These are phyloP conservation scores for Pyrochroa serraticornis DNA, from an alignment of 2,888 invertebrate species.

Conservation along the genomic window DNA sequence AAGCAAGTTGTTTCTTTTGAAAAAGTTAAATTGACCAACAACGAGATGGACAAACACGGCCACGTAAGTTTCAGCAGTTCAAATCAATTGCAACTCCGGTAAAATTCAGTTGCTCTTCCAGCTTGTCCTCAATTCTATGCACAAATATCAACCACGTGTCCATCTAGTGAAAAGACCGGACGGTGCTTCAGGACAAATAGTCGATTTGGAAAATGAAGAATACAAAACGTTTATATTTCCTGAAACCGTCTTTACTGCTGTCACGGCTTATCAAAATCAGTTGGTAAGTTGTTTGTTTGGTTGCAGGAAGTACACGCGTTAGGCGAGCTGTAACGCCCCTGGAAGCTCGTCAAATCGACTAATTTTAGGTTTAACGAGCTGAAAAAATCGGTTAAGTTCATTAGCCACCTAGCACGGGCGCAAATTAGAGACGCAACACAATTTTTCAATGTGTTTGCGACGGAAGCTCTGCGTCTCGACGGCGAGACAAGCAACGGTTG, in stretches of 20 bases:
- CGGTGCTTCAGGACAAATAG: constrained; percentile 64
- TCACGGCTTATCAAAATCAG: constrained; percentile 88
- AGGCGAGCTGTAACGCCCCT: neutral
- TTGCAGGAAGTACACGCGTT: constrained; percentile 14
- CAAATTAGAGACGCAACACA: too few relatives aligned
- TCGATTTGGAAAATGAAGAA: constrained; percentile 74
- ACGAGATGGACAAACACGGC: constrained; percentile 95
- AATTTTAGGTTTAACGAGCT: constrained; percentile 7
- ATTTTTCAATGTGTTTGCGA: too few relatives aligned
- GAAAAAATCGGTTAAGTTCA: constrained; percentile 2
- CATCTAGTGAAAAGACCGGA: constrained; percentile 75
- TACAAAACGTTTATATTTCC: constrained; percentile 81
- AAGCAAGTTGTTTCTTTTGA: constrained; percentile 98
- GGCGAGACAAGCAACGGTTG: too few relatives aligned
- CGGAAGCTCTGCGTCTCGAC: too few relatives aligned
- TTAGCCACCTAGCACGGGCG: neutral
- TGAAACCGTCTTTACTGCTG: constrained; percentile 84
- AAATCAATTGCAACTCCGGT: neutral
- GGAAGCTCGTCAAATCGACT: constrained; percentile 9
- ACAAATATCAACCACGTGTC: constrained; percentile 82
- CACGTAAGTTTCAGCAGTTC: constrained; percentile 70
- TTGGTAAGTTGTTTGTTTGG: constrained; percentile 66
- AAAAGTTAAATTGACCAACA: constrained; percentile 97
- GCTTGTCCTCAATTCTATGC: constrained; percentile 85
- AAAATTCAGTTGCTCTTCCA: constrained; percentile 54